Evolutionary conservation across 2,797 vertebrate species (phyloP).

Genomic region (Melopsittacus undulatus): DNA sequence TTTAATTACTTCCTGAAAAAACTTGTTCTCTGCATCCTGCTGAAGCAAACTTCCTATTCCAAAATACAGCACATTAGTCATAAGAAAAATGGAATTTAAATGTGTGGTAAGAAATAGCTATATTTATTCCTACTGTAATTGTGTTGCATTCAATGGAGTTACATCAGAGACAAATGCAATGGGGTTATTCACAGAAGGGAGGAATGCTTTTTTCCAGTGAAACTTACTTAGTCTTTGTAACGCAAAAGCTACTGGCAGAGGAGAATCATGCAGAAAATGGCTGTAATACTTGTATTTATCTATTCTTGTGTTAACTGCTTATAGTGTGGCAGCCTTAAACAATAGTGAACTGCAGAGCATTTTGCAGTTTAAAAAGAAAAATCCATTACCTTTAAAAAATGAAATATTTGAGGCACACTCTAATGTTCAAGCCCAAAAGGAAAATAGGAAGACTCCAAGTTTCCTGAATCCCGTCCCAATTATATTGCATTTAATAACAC

Average conservation of each 20-base stretch:
- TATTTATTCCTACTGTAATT: neutral
- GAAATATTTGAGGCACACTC: neutral
- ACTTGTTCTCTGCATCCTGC: neutral
- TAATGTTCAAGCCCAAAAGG: constrained; percentile 40
- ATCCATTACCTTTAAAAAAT: neutral
- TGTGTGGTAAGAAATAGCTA: neutral
- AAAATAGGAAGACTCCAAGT: constrained; percentile 63
- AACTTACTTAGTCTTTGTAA: neutral
- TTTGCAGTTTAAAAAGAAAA: constrained; percentile 6
- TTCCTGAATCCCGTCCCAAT: constrained; percentile 87
- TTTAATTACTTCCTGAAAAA: neutral
- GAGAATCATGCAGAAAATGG: neutral
- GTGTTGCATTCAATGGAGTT: neutral
- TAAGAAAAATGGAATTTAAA: neutral
- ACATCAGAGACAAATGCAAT: neutral
- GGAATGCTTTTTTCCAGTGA: neutral
- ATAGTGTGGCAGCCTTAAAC: neutral
- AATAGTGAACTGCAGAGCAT: neutral
- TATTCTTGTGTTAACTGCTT: neutral
- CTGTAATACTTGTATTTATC: neutral
- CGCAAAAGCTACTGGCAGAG: neutral
- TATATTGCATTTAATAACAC: constrained; percentile 92
- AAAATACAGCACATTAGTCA: neutral
- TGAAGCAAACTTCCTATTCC: neutral
- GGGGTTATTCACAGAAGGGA: neutral